Conservation (phyloP, 2,113 vertebrate species). For the Vombatus ursinus region DNA sequence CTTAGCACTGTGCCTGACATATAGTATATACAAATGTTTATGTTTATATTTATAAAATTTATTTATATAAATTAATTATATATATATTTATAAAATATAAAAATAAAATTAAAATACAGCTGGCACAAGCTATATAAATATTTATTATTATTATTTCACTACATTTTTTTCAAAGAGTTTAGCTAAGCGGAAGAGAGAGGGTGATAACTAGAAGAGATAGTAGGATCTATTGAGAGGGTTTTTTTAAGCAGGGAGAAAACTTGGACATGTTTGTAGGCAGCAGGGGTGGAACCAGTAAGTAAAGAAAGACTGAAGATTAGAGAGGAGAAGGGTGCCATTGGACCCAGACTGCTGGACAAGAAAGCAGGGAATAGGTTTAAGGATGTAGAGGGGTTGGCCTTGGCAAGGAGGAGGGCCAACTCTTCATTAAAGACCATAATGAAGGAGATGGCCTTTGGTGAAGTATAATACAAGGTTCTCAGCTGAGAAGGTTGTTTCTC, state of each 20-base stretch:
- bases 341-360: neutral
- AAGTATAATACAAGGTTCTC: neutral
- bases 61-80: too few relatives aligned
- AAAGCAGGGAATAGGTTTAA: neutral
- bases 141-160: too few relatives aligned
- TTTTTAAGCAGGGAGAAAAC: neutral
- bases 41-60: too few relatives aligned
- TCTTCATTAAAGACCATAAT: neutral
- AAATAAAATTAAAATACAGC: too few relatives aligned
- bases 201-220: neutral
- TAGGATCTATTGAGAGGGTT: neutral
- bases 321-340: neutral
- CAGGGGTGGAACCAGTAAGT: neutral
- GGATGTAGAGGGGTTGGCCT: neutral
- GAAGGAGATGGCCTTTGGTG: neutral
- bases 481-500: neutral
- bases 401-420: neutral
- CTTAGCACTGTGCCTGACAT: neutral
- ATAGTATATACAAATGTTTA: too few relatives aligned
- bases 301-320: neutral
- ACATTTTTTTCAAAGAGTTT: neutral
- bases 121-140: too few relatives aligned
- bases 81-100: too few relatives aligned
- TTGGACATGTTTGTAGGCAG: neutral
- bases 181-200: neutral